Evolutionary conservation across 2,888 invertebrate genomes (phyloP), one percentile per base, ranked within the genome.

Genomic region (Ceramica pisi): DNA sequence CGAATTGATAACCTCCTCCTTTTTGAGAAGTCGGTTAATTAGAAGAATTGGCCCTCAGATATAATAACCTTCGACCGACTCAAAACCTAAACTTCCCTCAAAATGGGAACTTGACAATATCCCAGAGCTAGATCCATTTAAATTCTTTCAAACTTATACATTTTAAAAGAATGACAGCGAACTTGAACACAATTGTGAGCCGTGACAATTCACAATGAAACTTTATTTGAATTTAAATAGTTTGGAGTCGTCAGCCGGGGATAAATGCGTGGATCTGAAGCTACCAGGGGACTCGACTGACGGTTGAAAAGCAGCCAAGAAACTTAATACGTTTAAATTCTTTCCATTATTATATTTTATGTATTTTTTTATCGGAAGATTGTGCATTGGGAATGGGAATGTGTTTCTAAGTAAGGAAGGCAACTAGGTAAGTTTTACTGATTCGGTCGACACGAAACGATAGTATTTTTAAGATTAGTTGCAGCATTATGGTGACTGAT

Each of bases 181-280:
- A 73, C 41, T 73, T 67, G 59, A 78, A 67, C 78, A 57, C 65
- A 73, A 69, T 81, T 73, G 63, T 78, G 64, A 69, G 16, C 19
- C 73, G 78, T 78, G 78, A 81, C 69, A 78, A 69, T 80, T 65
- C 67, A 81, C 65, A 71, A 71, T 80, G 81, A 82, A 85, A 85
- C 85, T 88, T 87, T 82, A 85, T 84, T 83, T 76, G 83, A 84
- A 88, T 88, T 87, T 86, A 88, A 88, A 83, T 86, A 85, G 86
- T 88, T 87, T 78, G 70, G 65, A 83, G 80, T 82, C 82, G 75
- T 84, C 80, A 84, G 78, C 62, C 69, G 69, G 69, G 80, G 78
- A 87, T 86, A 84, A 76, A 73, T 85, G 86, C 85, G 82, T 83
- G 84, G 81, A 83, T 86, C 83, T 71, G 50, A 68, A 67, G 70